A percentile compares a stretch with the other conserved stretches of the same genome.
Conservation (phyloP, 2,797 vertebrate species). For the Octomys mimax region DNA sequence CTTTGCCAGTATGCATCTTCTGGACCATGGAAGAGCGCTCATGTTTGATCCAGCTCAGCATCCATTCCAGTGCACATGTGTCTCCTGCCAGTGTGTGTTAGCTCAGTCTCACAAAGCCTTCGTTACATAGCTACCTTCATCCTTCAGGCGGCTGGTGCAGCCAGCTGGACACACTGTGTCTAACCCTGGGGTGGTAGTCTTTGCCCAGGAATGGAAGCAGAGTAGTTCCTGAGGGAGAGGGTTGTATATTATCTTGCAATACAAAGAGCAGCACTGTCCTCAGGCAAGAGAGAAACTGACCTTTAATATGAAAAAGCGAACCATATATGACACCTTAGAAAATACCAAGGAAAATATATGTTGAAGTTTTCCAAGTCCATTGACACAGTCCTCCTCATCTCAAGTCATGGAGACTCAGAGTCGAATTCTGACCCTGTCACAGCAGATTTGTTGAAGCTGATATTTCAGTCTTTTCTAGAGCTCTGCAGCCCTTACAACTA, state of each 20-base stretch:
- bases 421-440: background rate
- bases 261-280: background rate
- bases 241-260: background rate
- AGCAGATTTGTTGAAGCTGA: background rate
- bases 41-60: background rate
- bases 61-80: background rate
- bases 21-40: background rate
- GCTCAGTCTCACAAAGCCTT: background rate
- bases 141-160: background rate
- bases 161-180: background rate
- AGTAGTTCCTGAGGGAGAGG: background rate
- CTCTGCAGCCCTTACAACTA: background rate
- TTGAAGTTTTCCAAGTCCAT: background rate
- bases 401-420: background rate
- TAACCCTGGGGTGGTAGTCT: background rate
- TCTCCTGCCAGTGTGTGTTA: background rate
- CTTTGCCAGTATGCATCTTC: background rate
- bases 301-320: background rate
- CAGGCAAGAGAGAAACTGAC: background rate
- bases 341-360: background rate
- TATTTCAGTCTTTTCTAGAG: background rate
- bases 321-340: background rate
- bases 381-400: background rate
- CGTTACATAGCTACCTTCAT: background rate
- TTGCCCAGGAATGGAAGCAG: background rate